Conservation (phyloP, 2,888 invertebrate species). For the Tillus elongatus region DNA sequence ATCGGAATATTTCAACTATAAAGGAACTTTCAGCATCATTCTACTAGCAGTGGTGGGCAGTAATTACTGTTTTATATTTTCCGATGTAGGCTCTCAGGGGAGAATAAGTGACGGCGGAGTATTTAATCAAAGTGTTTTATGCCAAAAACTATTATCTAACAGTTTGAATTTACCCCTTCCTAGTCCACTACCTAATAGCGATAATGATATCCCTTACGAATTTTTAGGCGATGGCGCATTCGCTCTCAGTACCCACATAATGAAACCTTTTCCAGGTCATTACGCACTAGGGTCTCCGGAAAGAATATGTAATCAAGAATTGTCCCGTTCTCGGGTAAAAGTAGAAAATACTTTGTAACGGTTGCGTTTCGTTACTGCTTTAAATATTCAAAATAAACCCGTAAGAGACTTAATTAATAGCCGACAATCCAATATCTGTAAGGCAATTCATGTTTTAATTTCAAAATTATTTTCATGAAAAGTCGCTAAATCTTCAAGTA, state of each 20-base stretch:
- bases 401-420: too few relatives aligned
- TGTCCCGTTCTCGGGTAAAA: constrained; percentile 4
- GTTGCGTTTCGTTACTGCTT: too few relatives aligned
- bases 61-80: constrained; percentile 22
- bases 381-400: too few relatives aligned
- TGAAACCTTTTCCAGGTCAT: neutral
- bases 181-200: constrained; percentile 1
- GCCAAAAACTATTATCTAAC: constrained; percentile 2
- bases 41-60: constrained; percentile 27
- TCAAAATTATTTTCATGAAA: too few relatives aligned
- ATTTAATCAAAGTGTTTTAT: constrained; percentile 3
- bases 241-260: too few relatives aligned
- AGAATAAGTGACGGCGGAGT: constrained; percentile 4
- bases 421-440: too few relatives aligned
- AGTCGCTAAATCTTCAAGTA: too few relatives aligned
- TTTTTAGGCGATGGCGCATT: too few relatives aligned
- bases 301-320: constrained; percentile 1
- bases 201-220: too few relatives aligned
- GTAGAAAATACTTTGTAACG: constrained; percentile 3
- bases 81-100: constrained; percentile 14
- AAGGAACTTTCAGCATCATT: constrained; percentile 26
- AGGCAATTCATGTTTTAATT: too few relatives aligned
- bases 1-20: constrained; percentile 29
- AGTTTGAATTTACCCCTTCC: constrained; percentile 3
- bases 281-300: constrained; percentile 3